Conservation (phyloP, 2,797 vertebrate genomes). For the Eurystomus glaucurus region DNA sequence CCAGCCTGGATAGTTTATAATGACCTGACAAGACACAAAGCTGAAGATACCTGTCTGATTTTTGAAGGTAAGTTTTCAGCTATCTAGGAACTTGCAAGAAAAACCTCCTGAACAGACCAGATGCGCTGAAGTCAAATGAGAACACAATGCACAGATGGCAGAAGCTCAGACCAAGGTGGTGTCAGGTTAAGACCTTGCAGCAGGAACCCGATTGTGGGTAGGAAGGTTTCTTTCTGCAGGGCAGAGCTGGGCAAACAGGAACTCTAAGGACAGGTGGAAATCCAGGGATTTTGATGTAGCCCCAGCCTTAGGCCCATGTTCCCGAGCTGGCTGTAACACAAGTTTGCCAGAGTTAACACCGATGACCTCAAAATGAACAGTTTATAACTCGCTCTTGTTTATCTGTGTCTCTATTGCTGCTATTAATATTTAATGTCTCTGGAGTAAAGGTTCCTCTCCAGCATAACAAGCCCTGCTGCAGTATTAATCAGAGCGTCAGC, state of each 20-base stretch:
- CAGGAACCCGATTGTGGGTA: rapidly evolving
- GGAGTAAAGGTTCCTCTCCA: slow-evolving; percentile 57
- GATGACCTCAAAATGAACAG: slow-evolving; percentile 58
- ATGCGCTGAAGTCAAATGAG: not conserved
- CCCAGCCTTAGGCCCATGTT: not conserved
- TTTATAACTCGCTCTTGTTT: slow-evolving; percentile 74
- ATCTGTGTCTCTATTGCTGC: slow-evolving; percentile 70
- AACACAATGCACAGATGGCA: not conserved
- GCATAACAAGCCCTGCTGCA: slow-evolving; percentile 40
- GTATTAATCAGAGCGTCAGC: slow-evolving; percentile 40
- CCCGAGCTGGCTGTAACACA: not conserved
- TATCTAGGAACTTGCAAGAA: not conserved
- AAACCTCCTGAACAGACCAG: not conserved
- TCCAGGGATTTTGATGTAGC: not conserved
- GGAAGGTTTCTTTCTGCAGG: not conserved
- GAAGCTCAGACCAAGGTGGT: not conserved
- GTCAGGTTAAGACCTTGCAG: not conserved
- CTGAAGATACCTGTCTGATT: not conserved
- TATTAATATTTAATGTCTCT: slow-evolving; percentile 80
- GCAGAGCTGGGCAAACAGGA: not conserved
- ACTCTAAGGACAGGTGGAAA: not conserved
- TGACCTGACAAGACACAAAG: not conserved
- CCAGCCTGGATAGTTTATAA: not conserved
- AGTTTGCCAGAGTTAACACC: not conserved
- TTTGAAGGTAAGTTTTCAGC: not conserved